Base-by-base conservation (phyloP, 2,888 invertebrate species). In the Pyrochroa serraticornis region DNA sequence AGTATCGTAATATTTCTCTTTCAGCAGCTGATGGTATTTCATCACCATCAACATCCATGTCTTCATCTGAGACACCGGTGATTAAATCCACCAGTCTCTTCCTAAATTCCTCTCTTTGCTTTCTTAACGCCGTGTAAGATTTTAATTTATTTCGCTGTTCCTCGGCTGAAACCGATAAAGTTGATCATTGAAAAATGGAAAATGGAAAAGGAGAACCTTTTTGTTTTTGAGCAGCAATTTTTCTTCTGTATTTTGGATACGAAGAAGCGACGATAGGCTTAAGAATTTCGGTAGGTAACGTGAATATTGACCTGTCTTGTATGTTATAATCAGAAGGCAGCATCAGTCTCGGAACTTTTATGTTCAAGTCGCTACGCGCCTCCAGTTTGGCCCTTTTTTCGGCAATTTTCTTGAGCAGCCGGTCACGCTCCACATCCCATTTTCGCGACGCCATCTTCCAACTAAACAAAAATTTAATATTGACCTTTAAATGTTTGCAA, bases 31-130 rank as follows among this genome's bases (percentile, higher is more conserved):
- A 83, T 7, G 87, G 87, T 67, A 86, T 82, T 35, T 80, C 75
- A 39, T 78, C 71, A 37, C 80, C 77, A 1, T 73, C 76, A 7
- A 82, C 79, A 22, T 82, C 80, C 60, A 80, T 80, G 6, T 82
- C 79, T 10, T 82, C 81, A 9, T 82, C 81, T 54, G 81, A 81
- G 9, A 83, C 82, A 65, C 84, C 83, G 43, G 88, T 83, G 64
- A 95, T 91, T 60, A 92, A 82, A 65, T 87, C 86, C 48, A 94
- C 88, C 53, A 95, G 80, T 71, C 89, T 88, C 65, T 87, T 84
- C 30, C 95, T 85, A 79, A 95, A 95, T 67, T 90, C 87, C 77
- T 94, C 93, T 13, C 94, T 83, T 63, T 92, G 90, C 75, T 84
- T 84, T 35, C 90, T 83, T 80, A 89, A 82, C 2, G 83, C 83